Evolutionary conservation across 2,113 vertebrate genomes (phyloP).

Genomic region (Sciurus niger): DNA sequence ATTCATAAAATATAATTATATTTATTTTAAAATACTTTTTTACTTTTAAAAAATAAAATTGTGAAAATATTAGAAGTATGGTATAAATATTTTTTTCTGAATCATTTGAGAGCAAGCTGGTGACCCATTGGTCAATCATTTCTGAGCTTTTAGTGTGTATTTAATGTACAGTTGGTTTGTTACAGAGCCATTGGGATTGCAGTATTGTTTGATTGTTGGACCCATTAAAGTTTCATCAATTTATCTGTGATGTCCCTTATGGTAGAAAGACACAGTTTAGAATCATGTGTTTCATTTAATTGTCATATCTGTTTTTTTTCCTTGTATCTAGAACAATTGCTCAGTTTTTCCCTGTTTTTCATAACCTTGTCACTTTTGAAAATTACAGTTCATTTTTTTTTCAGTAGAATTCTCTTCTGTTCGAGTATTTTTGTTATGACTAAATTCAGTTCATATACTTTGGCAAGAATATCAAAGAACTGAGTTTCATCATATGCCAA

Average conservation of each 20-base stretch:
- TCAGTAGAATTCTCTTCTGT: background rate
- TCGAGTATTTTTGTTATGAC: background rate
- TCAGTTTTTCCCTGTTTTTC: background rate
- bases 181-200: background rate
- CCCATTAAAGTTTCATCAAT: background rate
- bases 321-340: background rate
- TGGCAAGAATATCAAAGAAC: background rate
- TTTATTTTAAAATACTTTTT: background rate
- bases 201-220: background rate
- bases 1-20: background rate
- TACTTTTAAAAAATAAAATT: conserved; percentile 9
- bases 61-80: background rate
- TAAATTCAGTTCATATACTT: background rate
- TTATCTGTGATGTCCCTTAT: background rate
- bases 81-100: background rate
- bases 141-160: background rate
- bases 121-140: background rate
- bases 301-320: background rate
- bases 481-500: background rate
- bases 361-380: background rate
- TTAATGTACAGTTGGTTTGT: background rate
- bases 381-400: background rate
- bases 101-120: background rate
- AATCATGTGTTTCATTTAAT: background rate
- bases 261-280: background rate